These are phyloP conservation scores for Elanoides forficatus DNA, from an alignment of 2,113 vertebrate species.

Conservation along the genomic window DNA sequence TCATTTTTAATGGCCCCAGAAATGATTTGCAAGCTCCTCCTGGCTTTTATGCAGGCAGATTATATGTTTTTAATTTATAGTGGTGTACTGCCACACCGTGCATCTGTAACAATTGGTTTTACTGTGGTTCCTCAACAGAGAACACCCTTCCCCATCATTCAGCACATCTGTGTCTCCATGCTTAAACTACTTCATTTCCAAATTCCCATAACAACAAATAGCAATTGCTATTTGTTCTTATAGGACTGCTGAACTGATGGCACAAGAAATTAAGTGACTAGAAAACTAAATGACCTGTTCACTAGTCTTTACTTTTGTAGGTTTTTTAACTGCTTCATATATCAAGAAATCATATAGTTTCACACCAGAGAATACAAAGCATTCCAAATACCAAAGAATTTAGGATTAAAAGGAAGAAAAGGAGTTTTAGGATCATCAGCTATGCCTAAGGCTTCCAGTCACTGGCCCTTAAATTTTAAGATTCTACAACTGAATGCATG, in stretches of 20 bases:
- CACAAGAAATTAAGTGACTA: background rate
- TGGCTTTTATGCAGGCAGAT: background rate
- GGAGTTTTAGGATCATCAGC: background rate
- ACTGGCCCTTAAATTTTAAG: background rate
- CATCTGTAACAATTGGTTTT: background rate
- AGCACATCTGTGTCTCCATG: background rate
- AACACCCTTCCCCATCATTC: background rate
- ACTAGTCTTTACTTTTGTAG: background rate
- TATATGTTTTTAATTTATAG: background rate
- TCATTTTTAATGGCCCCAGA: background rate
- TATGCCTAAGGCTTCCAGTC: background rate
- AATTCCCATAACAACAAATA: background rate
- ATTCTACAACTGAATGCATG: background rate
- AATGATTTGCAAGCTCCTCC: background rate
- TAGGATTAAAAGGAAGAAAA: background rate
- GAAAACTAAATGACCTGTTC: background rate
- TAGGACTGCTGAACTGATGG: background rate
- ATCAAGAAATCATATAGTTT: background rate
- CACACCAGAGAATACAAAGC: background rate
- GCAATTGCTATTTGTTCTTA: background rate
- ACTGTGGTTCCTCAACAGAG: background rate
- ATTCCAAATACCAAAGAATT: background rate
- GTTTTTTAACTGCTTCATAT: background rate
- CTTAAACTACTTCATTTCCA: background rate
- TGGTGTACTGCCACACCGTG: too few relatives aligned